A percentile compares a stretch with the other conserved stretches of the same genome.
Evolutionary conservation across 2,113 vertebrate genomes (phyloP).

Genomic region (Choloepus hoffmanni): DNA sequence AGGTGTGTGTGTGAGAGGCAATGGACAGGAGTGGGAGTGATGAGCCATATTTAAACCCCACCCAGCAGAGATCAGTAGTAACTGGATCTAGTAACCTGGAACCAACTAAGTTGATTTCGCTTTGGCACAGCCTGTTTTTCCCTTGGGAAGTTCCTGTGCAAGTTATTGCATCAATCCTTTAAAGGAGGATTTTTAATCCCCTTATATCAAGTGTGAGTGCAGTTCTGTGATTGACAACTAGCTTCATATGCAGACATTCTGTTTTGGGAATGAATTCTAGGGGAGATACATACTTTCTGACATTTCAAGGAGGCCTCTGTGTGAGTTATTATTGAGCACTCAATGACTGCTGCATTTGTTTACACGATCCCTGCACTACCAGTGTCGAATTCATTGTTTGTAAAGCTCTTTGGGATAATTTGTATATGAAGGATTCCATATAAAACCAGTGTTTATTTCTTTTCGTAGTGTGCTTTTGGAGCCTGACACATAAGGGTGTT

Average conservation of each 20-base stretch:
- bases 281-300: slow-evolving; percentile 58
- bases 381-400: slow-evolving; percentile 58
- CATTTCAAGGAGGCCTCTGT: slow-evolving; percentile 62
- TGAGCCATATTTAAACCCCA: background rate
- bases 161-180: background rate
- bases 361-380: background rate
- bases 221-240: slow-evolving; percentile 51
- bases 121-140: background rate
- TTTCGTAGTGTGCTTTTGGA: slow-evolving; percentile 57
- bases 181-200: slow-evolving; percentile 54
- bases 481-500: slow-evolving; percentile 60
- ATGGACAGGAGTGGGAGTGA: background rate
- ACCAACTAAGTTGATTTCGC: background rate
- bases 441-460: slow-evolving; percentile 73
- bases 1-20: background rate
- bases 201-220: background rate
- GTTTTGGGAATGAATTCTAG: slow-evolving; percentile 23
- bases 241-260: background rate
- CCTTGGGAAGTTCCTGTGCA: slow-evolving; percentile 5
- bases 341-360: slow-evolving; percentile 37
- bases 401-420: slow-evolving; percentile 75
- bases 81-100: background rate
- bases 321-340: slow-evolving; percentile 63
- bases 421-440: slow-evolving; percentile 71
- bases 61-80: background rate